Base-by-base conservation (phyloP, 1,140 invertebrate genomes). In the Cydia strobilella region DNA sequence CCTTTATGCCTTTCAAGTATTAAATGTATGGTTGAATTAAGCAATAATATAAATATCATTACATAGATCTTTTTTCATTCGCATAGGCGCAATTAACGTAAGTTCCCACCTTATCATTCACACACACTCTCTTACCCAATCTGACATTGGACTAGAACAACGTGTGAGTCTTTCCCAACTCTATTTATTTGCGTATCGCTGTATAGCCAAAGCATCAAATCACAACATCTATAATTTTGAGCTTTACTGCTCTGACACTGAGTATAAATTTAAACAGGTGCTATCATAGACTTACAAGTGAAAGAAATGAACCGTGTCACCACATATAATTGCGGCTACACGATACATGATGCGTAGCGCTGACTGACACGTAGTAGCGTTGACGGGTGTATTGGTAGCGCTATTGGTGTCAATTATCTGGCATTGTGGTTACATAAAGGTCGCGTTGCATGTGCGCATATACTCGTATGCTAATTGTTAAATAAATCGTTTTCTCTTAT, bases 381-480 rank as follows among this genome's bases (percentile, higher is more conserved):
- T 59, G 54, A 20, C 18, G 18, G 6, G 54, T 23, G 18, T 59
- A 23, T 20, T 59, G 20, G 54, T 59, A 59, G 54, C n/a, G 20
- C 54, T 20, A 59, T 59, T 59, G 54, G 54, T 59, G 54, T 59
- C 54, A 23, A 59, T 59, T 59, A 59, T 6, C n/a, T 59, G 5
- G 13, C 15, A 6, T 42, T 45, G 42, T 15, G 42, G 54, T 59
- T 59, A 59, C 54, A 20, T 59, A 59, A 59, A 59, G 54, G 54
- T 59, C 54, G 51, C 51, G n/a, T 59, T 59, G 54, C 54, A n/a
- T 51, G 54, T 23, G 20, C 12, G 54, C 54, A 59, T 59, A 59
- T 59, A 12, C 13, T 9, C 45, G 13, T 48, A 12, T n/a, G 18
- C 18, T 59, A 59, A 59, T 59, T 59, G 54, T 59, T 59, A 23